Evolutionary conservation across 1,140 invertebrate genomes (phyloP).

Genomic region (Caenorhabditis latens): DNA sequence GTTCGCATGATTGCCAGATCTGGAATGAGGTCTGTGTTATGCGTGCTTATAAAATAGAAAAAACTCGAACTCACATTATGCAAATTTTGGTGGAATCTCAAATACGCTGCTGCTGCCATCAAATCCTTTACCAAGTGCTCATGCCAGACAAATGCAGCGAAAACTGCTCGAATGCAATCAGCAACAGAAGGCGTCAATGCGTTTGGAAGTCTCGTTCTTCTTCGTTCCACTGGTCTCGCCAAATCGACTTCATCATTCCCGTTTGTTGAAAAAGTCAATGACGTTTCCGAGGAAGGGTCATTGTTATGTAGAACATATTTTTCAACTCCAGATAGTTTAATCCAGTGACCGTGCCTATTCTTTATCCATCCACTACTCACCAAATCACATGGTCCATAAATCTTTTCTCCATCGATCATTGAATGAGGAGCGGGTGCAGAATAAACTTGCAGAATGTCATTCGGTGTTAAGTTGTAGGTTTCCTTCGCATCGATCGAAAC

Average conservation of each 20-base stretch:
- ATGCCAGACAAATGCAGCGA: conserved; percentile 96
- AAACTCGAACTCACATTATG: conserved; percentile 46
- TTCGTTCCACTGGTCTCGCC: conserved; percentile 74
- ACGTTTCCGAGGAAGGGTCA: conserved; percentile 39
- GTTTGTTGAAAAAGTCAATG: conserved; percentile 79
- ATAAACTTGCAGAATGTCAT: conserved; percentile 58
- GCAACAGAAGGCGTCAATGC: conserved; percentile 90
- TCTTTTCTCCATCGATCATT: conserved; percentile 64
- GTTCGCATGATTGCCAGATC: conserved; percentile 9
- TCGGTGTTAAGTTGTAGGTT: conserved; percentile 64
- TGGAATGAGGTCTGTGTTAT: neutral
- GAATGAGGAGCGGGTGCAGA: conserved; percentile 68
- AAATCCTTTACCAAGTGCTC: conserved; percentile 96
- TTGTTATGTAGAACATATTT: conserved; percentile 58
- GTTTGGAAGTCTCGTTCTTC: conserved; percentile 64
- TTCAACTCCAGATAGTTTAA: conserved; percentile 55
- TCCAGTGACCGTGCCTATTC: conserved; percentile 68
- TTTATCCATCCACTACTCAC: conserved; percentile 65
- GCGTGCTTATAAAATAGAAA: neutral
- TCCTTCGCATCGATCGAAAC: conserved; percentile 79
- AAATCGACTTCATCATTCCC: conserved; percentile 82
- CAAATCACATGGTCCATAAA: conserved; percentile 67
- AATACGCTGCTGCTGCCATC: conserved; percentile 94
- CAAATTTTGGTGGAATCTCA: conserved; percentile 92
- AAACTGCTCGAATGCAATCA: conserved; percentile 91